Percentiles rank a stretch among this genome's conserved stretches.
These are phyloP conservation scores for Lasaia peninsularis DNA, from an alignment of 1,140 invertebrate genomes.

Conservation along the genomic window DNA sequence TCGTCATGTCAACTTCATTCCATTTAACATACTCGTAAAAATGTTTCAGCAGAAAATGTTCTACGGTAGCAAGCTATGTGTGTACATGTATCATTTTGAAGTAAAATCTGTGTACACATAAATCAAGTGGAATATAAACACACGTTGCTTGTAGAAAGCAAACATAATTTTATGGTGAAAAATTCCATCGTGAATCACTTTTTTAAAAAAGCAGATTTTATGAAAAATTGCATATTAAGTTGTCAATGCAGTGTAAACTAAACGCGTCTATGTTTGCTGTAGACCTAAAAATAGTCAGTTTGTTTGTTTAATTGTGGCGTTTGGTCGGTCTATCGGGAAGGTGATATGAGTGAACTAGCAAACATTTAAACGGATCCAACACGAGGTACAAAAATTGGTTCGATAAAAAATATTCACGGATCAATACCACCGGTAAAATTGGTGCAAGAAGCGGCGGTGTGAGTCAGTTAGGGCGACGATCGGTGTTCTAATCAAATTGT, in stretches of 20 bases:
- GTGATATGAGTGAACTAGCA: constrained; percentile 9
- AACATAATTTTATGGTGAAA: constrained; percentile 33
- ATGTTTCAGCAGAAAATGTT: not conserved
- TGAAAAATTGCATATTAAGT: constrained; percentile 11
- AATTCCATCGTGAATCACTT: constrained; percentile 28
- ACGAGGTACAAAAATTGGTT: not conserved
- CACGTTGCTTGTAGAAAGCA: constrained; percentile 20
- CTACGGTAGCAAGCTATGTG: constrained; percentile 8
- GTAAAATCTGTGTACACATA: constrained; percentile 27
- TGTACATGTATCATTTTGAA: constrained; percentile 12
- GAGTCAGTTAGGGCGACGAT: not conserved
- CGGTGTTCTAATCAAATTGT: not conserved
- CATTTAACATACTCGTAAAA: not conserved
- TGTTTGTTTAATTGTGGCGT: not conserved
- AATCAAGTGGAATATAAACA: constrained; percentile 40
- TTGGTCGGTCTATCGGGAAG: not conserved
- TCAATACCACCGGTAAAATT: constrained; percentile 8
- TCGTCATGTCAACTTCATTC: constrained; percentile 1
- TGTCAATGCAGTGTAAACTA: constrained; percentile 7
- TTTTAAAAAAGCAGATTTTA: constrained; percentile 26
- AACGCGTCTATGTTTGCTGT: constrained; percentile 4
- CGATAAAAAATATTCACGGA: constrained; percentile 4
- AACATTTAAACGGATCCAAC: constrained; percentile 4
- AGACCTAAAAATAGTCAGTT: not conserved
- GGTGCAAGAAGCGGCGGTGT: constrained; percentile 7